These are phyloP conservation scores for Pseudococcus jackbeardsleyi DNA, from an alignment of 2,888 invertebrate species.

Conservation along the genomic window DNA sequence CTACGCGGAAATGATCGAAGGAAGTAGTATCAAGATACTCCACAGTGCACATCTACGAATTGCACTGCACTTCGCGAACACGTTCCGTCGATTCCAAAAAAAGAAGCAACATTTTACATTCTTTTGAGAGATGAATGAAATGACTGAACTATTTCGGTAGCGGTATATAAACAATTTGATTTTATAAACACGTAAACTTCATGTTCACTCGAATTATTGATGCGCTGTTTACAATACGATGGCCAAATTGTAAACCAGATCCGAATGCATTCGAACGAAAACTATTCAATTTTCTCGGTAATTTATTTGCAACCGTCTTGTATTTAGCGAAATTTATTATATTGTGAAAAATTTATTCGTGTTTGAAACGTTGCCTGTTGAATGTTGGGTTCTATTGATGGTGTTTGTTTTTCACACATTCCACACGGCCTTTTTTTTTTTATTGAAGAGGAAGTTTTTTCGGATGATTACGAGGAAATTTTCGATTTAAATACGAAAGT, in stretches of 20 bases:
- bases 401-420: conserved; percentile 26
- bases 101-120: neutral
- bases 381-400: neutral
- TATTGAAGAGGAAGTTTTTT: neutral
- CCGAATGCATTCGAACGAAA: neutral
- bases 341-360: neutral
- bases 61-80: neutral
- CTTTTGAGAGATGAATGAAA: neutral
- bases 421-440: neutral
- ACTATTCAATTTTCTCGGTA: conserved; percentile 38
- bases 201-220: conserved; percentile 25
- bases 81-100: neutral
- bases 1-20: conserved; percentile 3
- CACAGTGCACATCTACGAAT: neutral
- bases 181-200: conserved; percentile 35
- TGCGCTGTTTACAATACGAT: conserved; percentile 49
- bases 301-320: conserved; percentile 36
- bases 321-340: conserved; percentile 1
- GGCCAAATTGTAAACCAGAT: conserved; percentile 58
- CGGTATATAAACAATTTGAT: neutral
- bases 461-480: neutral
- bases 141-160: conserved; percentile 42
- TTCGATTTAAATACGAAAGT: neutral
- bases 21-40: neutral
- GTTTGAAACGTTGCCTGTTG: neutral